Conservation (phyloP, 2,888 invertebrate species). For the Trissonchulus latispiculum region DNA sequence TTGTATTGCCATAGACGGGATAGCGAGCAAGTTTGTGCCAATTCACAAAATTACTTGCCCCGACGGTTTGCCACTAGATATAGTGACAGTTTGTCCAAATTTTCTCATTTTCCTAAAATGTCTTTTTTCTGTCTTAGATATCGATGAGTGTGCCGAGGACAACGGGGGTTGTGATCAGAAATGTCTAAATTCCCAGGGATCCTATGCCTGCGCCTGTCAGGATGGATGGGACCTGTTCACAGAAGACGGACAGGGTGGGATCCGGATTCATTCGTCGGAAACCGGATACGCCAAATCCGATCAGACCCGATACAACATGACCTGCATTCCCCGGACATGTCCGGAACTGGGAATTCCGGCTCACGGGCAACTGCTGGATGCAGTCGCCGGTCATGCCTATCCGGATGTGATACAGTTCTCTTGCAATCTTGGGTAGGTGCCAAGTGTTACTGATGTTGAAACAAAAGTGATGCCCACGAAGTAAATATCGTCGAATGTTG, state of each 20-base stretch:
- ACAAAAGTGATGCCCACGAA: too few relatives aligned
- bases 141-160: constrained; percentile 38
- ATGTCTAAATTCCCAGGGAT: constrained; percentile 53
- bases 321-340: constrained; percentile 61
- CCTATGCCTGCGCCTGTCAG: constrained; percentile 75
- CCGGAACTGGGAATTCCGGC: constrained; percentile 33
- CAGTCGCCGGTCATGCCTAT: constrained; percentile 30
- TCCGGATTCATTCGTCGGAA: constrained; percentile 65
- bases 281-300: constrained; percentile 79
- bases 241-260: constrained; percentile 79
- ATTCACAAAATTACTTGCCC: too few relatives aligned
- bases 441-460: too few relatives aligned
- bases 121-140: constrained; percentile 36
- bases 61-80: too few relatives aligned
- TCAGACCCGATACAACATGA: constrained; percentile 76
- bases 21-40: too few relatives aligned
- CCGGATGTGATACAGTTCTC: constrained; percentile 66
- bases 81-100: too few relatives aligned
- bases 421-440: constrained; percentile 86
- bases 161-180: constrained; percentile 43
- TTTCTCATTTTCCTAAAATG: too few relatives aligned
- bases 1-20: too few relatives aligned
- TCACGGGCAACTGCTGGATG: constrained; percentile 38
- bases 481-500: too few relatives aligned
- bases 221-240: constrained; percentile 78